Conservation (phyloP, 2,113 vertebrate genomes). For the Tamias sibiricus region DNA sequence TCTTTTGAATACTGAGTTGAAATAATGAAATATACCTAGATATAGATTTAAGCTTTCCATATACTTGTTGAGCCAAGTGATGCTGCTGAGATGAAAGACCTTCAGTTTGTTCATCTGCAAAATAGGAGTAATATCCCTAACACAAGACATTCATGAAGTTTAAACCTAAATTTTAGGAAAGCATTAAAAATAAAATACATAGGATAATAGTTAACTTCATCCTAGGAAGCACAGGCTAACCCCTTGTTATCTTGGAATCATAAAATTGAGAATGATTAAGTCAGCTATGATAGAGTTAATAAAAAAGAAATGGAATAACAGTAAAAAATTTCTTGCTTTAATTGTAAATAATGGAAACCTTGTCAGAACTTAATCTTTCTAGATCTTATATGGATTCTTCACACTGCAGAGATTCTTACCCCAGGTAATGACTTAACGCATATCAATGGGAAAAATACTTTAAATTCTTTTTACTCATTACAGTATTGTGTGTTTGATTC, state of each 20-base stretch:
- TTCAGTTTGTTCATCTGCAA: fast-evolving
- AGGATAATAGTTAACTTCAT: fast-evolving
- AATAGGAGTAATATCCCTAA: background rate
- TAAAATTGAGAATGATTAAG: background rate
- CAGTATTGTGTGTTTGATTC: background rate
- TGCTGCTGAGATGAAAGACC: background rate
- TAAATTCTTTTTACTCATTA: background rate
- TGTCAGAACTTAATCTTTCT: background rate
- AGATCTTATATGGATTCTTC: background rate
- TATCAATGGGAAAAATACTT: background rate
- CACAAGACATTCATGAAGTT: fast-evolving
- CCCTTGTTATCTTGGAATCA: background rate
- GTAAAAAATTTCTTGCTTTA: background rate
- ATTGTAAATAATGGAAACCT: background rate
- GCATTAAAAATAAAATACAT: fast-evolving
- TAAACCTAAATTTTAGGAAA: background rate
- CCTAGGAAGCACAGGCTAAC: fast-evolving
- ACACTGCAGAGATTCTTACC: background rate
- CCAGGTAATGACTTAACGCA: background rate
- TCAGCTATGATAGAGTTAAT: background rate
- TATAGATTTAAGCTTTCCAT: background rate
- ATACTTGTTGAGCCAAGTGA: fast-evolving
- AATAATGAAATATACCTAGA: background rate
- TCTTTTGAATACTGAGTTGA: background rate
- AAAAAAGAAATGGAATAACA: background rate